These are phyloP conservation scores for Sus scrofa DNA, from an alignment of 2,113 vertebrate genomes.

Conservation along the genomic window T2T-Sscrofa CM000818.6:104256001-104256500, in stretches of 20 bases:
- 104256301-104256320: background rate
- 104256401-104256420: constrained; percentile 4
- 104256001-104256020: background rate
- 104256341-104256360: constrained; percentile 13
- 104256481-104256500: too few species aligned
- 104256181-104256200: background rate
- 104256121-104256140: constrained; percentile 2
- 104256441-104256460: background rate
- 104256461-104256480: too few species aligned
- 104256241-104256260: background rate
- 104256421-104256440: constrained; percentile 2
- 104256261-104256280: background rate
- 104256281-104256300: background rate
- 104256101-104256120: background rate
- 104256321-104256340: constrained; percentile 26
- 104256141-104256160: background rate
- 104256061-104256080: constrained; percentile 4
- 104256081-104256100: constrained; percentile 47
- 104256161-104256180: constrained; percentile 8
- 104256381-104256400: constrained; percentile 23
- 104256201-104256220: background rate
- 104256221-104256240: background rate
- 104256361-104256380: background rate
- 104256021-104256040: background rate
- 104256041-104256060: background rate